phyloP scores from a whole-genome alignment of 2,888 invertebrate species.

The Trachelus troglodyta region DNA sequence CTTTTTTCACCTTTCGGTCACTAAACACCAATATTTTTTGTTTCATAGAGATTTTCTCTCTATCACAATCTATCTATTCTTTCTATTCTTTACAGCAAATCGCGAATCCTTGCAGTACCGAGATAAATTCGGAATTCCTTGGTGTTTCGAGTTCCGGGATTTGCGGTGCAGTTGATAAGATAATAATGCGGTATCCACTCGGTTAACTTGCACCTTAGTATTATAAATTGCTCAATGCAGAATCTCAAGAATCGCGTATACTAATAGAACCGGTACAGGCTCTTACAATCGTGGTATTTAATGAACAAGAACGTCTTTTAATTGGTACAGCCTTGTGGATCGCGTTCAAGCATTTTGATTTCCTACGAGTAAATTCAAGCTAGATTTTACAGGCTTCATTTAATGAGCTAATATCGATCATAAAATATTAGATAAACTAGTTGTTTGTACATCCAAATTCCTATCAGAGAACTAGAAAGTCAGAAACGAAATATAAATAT shows the following conservation, averaged over 20 bases:
- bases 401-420: background rate
- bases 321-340: background rate
- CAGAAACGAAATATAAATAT: background rate
- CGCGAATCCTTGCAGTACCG: background rate
- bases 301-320: background rate
- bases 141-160: background rate
- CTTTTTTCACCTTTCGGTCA: conserved; percentile 30
- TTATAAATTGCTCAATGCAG: background rate
- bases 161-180: background rate
- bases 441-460: background rate
- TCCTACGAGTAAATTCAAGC: background rate
- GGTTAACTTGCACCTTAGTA: background rate
- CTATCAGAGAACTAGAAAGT: background rate
- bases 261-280: background rate
- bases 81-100: background rate
- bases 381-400: background rate
- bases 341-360: background rate
- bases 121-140: background rate
- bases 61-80: background rate
- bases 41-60: background rate
- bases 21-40: conserved; percentile 8
- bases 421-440: background rate
- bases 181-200: background rate
- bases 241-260: background rate
- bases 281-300: background rate